A percentile compares a stretch with the other conserved stretches of the same genome.
Conservation (phyloP, 2,797 vertebrate species). For the Sparidentex hasta region DNA sequence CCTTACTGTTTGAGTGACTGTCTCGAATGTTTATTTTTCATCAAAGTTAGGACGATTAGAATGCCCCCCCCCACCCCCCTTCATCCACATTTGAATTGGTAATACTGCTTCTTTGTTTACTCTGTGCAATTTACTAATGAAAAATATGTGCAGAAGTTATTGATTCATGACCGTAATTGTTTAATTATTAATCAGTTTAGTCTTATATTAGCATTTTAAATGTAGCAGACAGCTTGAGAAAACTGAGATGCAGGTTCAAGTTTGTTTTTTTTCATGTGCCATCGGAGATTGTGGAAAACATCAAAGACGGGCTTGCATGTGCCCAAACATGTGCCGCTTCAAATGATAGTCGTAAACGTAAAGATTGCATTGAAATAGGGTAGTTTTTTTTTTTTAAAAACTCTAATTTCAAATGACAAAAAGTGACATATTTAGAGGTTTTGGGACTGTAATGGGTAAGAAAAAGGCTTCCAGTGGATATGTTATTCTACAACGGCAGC, state of each 20-base stretch:
- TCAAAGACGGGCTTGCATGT: constrained; percentile 53
- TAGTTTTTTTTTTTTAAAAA: background rate
- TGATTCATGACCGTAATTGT: constrained; percentile 99
- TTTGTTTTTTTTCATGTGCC: constrained; percentile 82
- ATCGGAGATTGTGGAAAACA: constrained; percentile 70
- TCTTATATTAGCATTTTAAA: constrained; percentile 99
- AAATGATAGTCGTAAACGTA: background rate
- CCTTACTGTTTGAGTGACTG: constrained; percentile 86
- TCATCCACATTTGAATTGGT: constrained; percentile 98
- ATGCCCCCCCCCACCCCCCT: constrained; percentile 80
- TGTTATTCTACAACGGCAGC: background rate
- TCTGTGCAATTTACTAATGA: constrained; percentile 99
- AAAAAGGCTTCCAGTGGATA: background rate
- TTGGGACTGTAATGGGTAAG: background rate
- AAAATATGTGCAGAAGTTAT: constrained; percentile 99
- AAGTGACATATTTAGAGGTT: background rate
- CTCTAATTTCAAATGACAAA: background rate
- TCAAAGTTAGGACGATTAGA: constrained; percentile 87
- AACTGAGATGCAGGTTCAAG: constrained; percentile 92
- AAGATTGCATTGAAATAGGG: background rate
- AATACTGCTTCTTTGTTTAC: constrained; percentile 99
- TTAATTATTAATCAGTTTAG: constrained; percentile 99
- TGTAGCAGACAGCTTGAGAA: constrained; percentile 93
- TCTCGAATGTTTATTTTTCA: constrained; percentile 86
- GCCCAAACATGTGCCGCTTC: constrained; percentile 26